A percentile compares a stretch with the other conserved stretches of the same genome.
Evolutionary conservation across 2,113 vertebrate species (phyloP).

Genomic region (Forbesichthys agassizii): DNA sequence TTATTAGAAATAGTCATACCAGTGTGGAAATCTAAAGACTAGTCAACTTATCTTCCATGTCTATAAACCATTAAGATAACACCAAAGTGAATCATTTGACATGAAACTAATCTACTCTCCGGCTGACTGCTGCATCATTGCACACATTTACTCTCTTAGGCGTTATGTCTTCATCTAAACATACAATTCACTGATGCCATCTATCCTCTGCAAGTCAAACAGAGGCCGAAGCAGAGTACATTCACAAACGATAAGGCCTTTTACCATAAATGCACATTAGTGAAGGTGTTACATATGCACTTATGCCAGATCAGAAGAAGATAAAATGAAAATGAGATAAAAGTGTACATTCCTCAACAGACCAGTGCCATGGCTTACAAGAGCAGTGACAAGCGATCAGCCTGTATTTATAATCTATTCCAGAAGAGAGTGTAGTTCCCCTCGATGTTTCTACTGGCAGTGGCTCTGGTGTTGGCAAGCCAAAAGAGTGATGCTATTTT

Average conservation of each 20-base stretch:
- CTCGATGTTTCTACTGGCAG: constrained; percentile 70
- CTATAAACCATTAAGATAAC: constrained; percentile 63
- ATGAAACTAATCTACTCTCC: constrained; percentile 39
- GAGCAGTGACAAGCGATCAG: constrained; percentile 42
- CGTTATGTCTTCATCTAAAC: constrained; percentile 5
- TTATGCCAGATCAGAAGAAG: constrained; percentile 29
- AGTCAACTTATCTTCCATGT: constrained; percentile 50
- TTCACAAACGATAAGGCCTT: constrained; percentile 34
- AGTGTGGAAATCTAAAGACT: constrained; percentile 59
- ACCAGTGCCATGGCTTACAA: constrained; percentile 18
- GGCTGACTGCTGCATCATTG: constrained; percentile 63
- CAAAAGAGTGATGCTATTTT: constrained; percentile 67
- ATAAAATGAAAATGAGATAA: constrained; percentile 31
- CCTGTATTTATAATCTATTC: constrained; percentile 60
- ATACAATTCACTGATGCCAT: constrained; percentile 48
- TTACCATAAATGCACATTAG: constrained; percentile 32
- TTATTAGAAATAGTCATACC: not conserved
- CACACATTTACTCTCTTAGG: constrained; percentile 35
- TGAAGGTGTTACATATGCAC: constrained; percentile 26
- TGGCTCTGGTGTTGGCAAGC: constrained; percentile 47
- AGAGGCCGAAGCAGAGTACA: constrained; percentile 21
- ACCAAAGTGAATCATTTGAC: constrained; percentile 63
- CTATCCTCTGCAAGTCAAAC: constrained; percentile 55
- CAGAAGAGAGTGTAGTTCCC: constrained; percentile 54
- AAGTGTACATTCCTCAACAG: constrained; percentile 20